phyloP scores from a whole-genome alignment of 2,113 vertebrate genomes.

The Gulo gulo region DNA sequence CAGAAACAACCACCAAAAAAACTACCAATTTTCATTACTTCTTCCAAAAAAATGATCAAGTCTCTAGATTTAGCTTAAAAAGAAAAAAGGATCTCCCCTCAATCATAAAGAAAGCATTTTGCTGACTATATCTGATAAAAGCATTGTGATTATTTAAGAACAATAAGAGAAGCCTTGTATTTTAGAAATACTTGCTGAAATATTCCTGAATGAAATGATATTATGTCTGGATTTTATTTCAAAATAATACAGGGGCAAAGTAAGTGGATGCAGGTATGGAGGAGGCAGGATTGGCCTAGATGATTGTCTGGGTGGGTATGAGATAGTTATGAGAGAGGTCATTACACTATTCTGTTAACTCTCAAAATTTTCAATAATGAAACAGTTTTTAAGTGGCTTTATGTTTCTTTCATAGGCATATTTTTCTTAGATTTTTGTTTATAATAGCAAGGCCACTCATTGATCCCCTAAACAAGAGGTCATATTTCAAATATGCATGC shows the following conservation, averaged over 20 bases:
- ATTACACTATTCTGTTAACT: neutral
- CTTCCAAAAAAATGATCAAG: neutral
- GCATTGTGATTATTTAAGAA: neutral
- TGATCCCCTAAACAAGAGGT: neutral
- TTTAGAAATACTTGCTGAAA: constrained; percentile 31
- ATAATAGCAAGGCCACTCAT: neutral
- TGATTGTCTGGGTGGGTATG: neutral
- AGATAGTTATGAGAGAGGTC: neutral
- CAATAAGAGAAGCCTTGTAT: neutral
- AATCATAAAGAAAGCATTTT: neutral
- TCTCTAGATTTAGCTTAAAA: neutral
- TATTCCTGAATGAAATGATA: neutral
- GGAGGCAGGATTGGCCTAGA: neutral
- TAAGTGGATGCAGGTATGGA: neutral
- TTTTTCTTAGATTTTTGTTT: constrained; percentile 11
- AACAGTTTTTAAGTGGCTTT: neutral
- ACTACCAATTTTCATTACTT: constrained; percentile 7
- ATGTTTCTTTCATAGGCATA: neutral
- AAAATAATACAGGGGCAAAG: neutral
- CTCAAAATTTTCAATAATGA: neutral
- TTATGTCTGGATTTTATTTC: neutral
- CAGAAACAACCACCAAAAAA: neutral
- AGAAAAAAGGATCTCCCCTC: neutral
- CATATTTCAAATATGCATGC: constrained; percentile 2
- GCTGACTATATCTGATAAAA: neutral